phyloP scores from a whole-genome alignment of 2,888 invertebrate genomes.

The Abscondita cerata region DNA sequence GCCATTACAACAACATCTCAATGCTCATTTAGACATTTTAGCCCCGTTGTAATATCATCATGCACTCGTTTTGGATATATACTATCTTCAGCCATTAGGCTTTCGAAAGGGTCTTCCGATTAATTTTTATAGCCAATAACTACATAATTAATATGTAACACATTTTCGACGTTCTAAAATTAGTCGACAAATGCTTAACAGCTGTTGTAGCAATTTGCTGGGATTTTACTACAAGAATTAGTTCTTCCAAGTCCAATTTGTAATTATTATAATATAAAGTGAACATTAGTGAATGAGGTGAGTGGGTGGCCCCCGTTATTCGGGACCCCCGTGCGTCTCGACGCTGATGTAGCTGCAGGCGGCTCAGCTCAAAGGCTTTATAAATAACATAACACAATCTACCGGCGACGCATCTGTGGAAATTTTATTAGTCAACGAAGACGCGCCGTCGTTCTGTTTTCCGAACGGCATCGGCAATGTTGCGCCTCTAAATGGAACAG shows the following conservation, averaged over 20 bases:
- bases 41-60: constrained; percentile 32
- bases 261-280: constrained; percentile 35
- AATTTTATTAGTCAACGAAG: constrained; percentile 56
- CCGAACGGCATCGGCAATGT: constrained; percentile 21
- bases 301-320: constrained; percentile 40
- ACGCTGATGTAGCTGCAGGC: constrained; percentile 41
- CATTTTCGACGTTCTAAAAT: constrained; percentile 27
- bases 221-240: constrained; percentile 8
- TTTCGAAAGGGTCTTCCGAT: too few relatives aligned
- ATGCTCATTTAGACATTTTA: constrained; percentile 38
- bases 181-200: constrained; percentile 22
- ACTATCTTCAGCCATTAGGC: neutral
- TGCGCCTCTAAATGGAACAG: constrained; percentile 29
- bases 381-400: constrained; percentile 57
- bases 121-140: too few relatives aligned
- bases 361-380: constrained; percentile 51
- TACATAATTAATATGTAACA: constrained; percentile 10
- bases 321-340: constrained; percentile 39
- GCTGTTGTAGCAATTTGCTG: constrained; percentile 19
- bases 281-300: constrained; percentile 35
- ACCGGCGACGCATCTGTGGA: constrained; percentile 55
- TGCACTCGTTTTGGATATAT: constrained; percentile 14
- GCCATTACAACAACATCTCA: constrained; percentile 40
- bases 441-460: constrained; percentile 35
- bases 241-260: constrained; percentile 22